Evolutionary conservation across 2,888 invertebrate genomes (phyloP).

Genomic region (Blera fallax): DNA sequence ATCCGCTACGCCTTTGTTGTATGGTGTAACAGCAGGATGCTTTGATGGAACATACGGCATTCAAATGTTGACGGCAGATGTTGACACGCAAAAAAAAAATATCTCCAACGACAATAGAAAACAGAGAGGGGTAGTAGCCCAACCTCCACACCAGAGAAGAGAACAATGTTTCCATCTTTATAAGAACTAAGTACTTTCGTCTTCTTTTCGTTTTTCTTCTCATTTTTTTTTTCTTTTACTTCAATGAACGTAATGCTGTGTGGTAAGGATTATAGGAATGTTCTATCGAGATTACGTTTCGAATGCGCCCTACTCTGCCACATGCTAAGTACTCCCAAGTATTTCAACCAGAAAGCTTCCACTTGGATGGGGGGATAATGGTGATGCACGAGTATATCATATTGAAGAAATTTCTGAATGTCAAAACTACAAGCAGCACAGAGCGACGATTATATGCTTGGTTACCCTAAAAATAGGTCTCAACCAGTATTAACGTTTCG

Average conservation of each 20-base stretch:
- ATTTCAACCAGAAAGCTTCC: slow-evolving; percentile 1
- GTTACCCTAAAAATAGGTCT: neutral
- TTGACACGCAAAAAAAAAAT: neutral
- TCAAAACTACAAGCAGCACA: slow-evolving; percentile 8
- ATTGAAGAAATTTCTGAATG: slow-evolving; percentile 1
- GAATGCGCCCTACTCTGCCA: slow-evolving; percentile 9
- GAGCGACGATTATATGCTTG: neutral
- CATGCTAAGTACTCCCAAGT: slow-evolving; percentile 8
- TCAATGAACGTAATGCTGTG: slow-evolving; percentile 35
- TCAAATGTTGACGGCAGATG: neutral
- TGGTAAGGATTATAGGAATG: slow-evolving; percentile 59
- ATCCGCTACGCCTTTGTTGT: neutral
- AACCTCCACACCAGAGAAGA: neutral
- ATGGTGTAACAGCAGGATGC: neutral
- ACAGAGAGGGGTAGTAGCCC: neutral
- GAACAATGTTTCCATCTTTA: slow-evolving; percentile 41
- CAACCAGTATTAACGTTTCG: neutral
- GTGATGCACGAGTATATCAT: slow-evolving; percentile 1
- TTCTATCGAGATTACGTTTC: slow-evolving; percentile 61
- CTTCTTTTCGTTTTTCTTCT: neutral
- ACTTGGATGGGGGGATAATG: neutral
- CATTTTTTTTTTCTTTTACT: slow-evolving; percentile 9
- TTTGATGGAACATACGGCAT: slow-evolving; percentile 10
- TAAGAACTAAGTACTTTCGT: slow-evolving; percentile 26
- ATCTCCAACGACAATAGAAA: neutral